A percentile compares a stretch with the other conserved stretches of the same genome.
Conservation (phyloP, 1,140 invertebrate species). For the Achroia grisella region DNA sequence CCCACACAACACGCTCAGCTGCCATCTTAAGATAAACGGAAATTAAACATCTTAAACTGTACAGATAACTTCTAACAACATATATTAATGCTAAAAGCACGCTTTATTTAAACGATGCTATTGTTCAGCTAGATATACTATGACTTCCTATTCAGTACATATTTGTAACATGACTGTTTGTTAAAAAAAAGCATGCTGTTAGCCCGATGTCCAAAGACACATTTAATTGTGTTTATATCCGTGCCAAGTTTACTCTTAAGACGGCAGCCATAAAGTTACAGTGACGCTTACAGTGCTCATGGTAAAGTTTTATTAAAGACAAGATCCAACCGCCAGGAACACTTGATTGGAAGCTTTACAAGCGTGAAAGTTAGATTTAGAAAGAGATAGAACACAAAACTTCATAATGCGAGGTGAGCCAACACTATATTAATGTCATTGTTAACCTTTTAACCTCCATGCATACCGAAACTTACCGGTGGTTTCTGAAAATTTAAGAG, state of each 20-base stretch:
- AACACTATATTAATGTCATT: neutral
- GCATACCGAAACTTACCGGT: neutral
- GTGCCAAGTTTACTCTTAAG: too few species aligned
- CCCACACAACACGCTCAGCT: conserved; percentile 5
- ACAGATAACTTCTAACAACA: too few species aligned
- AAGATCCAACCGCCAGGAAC: neutral
- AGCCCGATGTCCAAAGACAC: too few species aligned
- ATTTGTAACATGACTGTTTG: too few species aligned
- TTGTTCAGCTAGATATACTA: too few species aligned
- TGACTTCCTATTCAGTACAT: too few species aligned
- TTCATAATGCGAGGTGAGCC: conserved; percentile 8
- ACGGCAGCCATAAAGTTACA: too few species aligned
- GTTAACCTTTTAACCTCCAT: neutral
- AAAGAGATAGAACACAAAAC: conserved; percentile 21
- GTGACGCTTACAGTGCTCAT: neutral
- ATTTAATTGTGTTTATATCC: too few species aligned
- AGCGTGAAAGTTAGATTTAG: conserved; percentile 25
- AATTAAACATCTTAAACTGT: neutral
- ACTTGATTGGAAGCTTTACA: conserved; percentile 3
- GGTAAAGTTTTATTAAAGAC: neutral
- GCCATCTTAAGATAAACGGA: conserved; percentile 2
- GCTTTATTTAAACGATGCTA: too few species aligned
- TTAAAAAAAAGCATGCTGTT: too few species aligned
- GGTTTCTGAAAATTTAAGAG: too few species aligned
- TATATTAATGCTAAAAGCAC: too few species aligned